These are phyloP conservation scores for Dasyurus viverrinus DNA, from an alignment of 2,113 vertebrate genomes.

Conservation along the genomic window DNA sequence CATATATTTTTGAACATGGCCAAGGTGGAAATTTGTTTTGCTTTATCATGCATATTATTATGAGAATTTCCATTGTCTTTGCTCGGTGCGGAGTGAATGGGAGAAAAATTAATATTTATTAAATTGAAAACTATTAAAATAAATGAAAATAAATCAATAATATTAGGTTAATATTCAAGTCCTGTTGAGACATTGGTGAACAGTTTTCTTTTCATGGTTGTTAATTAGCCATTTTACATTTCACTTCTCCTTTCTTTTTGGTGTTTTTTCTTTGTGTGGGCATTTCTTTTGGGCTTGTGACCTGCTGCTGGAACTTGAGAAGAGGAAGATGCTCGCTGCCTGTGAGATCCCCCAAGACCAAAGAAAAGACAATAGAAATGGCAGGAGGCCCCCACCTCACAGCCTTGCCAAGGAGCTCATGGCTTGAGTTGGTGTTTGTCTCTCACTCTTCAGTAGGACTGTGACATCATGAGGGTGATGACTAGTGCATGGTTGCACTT, in stretches of 20 bases:
- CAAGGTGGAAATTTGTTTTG: neutral
- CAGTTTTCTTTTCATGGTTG: neutral
- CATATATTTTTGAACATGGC: neutral
- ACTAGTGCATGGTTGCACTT: no score
- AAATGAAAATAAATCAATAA: no score
- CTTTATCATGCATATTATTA: neutral
- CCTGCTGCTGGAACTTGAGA: neutral
- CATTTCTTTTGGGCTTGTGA: neutral
- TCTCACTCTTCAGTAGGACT: no score
- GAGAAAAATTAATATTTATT: neutral
- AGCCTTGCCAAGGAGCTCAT: no score
- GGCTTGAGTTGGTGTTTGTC: no score
- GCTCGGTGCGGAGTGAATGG: no score
- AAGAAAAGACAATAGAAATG: no score
- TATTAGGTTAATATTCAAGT: neutral
- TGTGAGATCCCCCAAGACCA: no score
- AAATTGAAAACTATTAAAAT: neutral
- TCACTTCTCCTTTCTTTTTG: neutral
- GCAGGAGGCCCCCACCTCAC: no score
- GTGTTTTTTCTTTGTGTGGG: neutral
- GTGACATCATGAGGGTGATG: no score
- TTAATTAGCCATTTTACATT: neutral
- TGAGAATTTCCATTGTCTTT: no score
- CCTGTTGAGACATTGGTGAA: neutral
- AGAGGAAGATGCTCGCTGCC: neutral